These are phyloP conservation scores for Heliconius aoede DNA, from an alignment of 2,888 invertebrate genomes.

Conservation along the genomic window DNA sequence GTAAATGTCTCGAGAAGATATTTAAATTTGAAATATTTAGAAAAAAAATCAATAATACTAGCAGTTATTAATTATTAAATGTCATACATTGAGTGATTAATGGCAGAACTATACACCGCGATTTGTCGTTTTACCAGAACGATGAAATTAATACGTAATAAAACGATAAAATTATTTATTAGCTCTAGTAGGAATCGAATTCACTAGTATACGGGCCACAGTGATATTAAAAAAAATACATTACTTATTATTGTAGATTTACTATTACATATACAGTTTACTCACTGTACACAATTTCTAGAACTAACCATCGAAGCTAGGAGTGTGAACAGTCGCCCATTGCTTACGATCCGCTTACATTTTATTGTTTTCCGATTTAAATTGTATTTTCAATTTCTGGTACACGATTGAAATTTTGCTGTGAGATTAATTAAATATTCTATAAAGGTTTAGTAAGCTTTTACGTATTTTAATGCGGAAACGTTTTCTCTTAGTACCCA, in stretches of 20 bases:
- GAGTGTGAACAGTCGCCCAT: conserved; percentile 19
- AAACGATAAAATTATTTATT: too few relatives aligned
- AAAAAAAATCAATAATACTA: neutral
- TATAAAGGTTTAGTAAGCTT: neutral
- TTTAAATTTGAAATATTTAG: conserved; percentile 28
- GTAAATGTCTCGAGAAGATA: conserved; percentile 58
- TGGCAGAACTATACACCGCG: too few relatives aligned
- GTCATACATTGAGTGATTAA: too few relatives aligned
- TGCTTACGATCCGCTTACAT: conserved; percentile 24
- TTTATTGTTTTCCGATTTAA: conserved; percentile 39
- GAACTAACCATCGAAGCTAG: neutral
- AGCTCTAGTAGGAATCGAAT: too few relatives aligned
- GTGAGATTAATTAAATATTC: conserved; percentile 8
- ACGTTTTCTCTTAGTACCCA: neutral
- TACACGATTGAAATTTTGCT: conserved; percentile 7
- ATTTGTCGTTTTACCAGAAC: too few relatives aligned
- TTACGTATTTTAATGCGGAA: neutral
- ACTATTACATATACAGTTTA: neutral
- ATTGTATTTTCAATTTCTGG: conserved; percentile 21
- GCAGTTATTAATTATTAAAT: too few relatives aligned
- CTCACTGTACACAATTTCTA: neutral
- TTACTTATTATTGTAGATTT: too few relatives aligned
- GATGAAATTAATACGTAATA: too few relatives aligned
- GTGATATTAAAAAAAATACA: too few relatives aligned
- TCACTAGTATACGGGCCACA: too few relatives aligned